phyloP scores from a whole-genome alignment of 2,797 vertebrate genomes.

The Gymnoscopelus microlampas region DNA sequence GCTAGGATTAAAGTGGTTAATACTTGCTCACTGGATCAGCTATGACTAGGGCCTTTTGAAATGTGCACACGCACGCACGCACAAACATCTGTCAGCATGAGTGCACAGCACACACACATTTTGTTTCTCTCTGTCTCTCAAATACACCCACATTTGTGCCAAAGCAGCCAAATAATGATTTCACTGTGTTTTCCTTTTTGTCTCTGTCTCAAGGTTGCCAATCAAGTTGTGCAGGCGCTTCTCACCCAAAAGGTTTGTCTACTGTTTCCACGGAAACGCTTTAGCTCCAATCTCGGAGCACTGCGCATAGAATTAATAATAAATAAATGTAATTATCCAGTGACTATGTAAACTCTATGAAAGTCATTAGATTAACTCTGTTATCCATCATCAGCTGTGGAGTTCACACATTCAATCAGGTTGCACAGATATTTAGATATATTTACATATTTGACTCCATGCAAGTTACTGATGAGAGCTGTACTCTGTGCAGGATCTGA shows the following conservation, averaged over 20 bases:
- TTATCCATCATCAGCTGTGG: background rate
- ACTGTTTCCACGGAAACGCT: slow-evolving; percentile 31
- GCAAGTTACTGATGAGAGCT: no score
- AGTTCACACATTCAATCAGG: no score
- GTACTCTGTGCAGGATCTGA: slow-evolving; percentile 83
- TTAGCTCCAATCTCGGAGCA: background rate
- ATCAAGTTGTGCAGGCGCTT: slow-evolving; percentile 93
- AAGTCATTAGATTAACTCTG: background rate
- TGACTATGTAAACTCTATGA: background rate
- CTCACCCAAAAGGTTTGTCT: slow-evolving; percentile 93
- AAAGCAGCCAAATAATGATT: background rate
- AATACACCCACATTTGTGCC: background rate
- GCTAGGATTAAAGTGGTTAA: no score
- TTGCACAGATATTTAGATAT: background rate
- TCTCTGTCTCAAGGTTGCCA: slow-evolving; percentile 86
- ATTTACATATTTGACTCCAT: background rate
- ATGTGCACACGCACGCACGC: background rate
- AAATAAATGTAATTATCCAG: background rate
- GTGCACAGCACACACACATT: background rate
- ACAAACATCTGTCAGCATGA: background rate
- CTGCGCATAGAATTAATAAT: background rate
- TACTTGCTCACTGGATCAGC: no score
- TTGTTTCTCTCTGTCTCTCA: background rate
- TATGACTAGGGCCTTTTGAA: no score
- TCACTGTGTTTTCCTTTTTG: background rate